These are phyloP conservation scores for Synanthedon myopaeformis DNA, from an alignment of 2,888 invertebrate genomes.

Conservation along the genomic window DNA sequence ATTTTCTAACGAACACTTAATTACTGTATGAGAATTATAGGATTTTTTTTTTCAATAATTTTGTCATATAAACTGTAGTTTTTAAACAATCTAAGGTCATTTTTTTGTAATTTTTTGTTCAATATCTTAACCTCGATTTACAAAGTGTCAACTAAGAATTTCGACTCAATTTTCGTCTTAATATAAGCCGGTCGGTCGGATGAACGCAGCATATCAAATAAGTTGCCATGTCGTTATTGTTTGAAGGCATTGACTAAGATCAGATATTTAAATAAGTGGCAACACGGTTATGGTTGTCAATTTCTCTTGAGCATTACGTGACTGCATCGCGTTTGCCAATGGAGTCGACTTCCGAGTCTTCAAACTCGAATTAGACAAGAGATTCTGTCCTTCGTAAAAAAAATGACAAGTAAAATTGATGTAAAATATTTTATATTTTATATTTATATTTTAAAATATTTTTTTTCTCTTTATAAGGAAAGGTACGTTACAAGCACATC, in stretches of 20 bases:
- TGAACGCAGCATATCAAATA: conserved; percentile 41
- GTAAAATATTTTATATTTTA: too few relatives aligned
- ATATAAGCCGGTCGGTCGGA: conserved; percentile 26
- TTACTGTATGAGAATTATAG: too few relatives aligned
- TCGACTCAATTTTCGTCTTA: conserved; percentile 26
- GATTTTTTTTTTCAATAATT: too few relatives aligned
- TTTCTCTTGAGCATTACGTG: conserved; percentile 39
- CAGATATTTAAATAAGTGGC: conserved; percentile 56
- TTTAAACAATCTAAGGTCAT: neutral
- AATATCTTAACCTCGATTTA: neutral
- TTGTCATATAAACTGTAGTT: too few relatives aligned
- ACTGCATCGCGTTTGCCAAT: conserved; percentile 12
- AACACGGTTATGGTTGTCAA: conserved; percentile 51
- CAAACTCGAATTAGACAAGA: too few relatives aligned
- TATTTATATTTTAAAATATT: too few relatives aligned
- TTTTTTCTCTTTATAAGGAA: too few relatives aligned
- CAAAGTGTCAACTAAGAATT: conserved; percentile 13
- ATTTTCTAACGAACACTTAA: too few relatives aligned
- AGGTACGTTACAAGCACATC: too few relatives aligned
- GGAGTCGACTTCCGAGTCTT: neutral
- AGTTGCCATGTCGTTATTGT: conserved; percentile 35
- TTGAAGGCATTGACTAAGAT: conserved; percentile 47
- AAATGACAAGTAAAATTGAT: too few relatives aligned
- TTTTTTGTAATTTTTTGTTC: neutral
- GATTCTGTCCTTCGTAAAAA: too few relatives aligned